Evolutionary conservation across 2,888 invertebrate species (phyloP), one percentile per base, ranked within the genome.

Genomic region (Parnassius orleans): DNA sequence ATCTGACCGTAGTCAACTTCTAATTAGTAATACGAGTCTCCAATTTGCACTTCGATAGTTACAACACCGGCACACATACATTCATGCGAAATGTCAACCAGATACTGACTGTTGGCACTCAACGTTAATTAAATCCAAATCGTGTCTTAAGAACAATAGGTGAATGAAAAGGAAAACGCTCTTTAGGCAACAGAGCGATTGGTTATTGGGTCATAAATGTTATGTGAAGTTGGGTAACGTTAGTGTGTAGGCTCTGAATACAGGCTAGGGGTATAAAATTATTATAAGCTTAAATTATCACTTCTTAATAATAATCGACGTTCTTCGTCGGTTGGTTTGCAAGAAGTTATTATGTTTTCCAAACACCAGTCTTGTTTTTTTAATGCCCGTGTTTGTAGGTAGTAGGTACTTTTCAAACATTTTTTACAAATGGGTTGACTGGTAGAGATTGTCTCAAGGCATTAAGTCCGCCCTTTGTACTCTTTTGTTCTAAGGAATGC

Each of bases 21-120:
- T 87, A 87, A 87, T 87, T 87, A 86, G 84, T 76, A 71, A 72
- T 66, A 70, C 74, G 57, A 67, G 83, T 83, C 83, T 78, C 77
- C 83, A 86, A 87, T 87, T 87, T 81, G 85, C 84, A 77, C 74
- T 71, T 68, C 69, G 74, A 76, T 79, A 75, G 79, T 86, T 79
- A 73, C 85, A 76, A 82, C 79, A 80, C 64, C 66, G 66, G 67
- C 65, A 72, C 75, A 80, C 72, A 70, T 76, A 73, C 68, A 68
- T 69, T 82, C 86, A 86, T 78, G 84, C 83, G 72, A 88, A 88
- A 89, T 89, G 88, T 88, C 88, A 87, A 74, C 70, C 68, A 68
- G 79, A 75, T 80, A 81, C 82, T 77, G 68, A 75, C 55, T 80
- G 80, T 81, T 81, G 77, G 80, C 84, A 80, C 83, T 80, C 67